These are phyloP conservation scores for Papilio glaucus DNA, from an alignment of 1,140 invertebrate genomes.

Conservation along the genomic window DNA sequence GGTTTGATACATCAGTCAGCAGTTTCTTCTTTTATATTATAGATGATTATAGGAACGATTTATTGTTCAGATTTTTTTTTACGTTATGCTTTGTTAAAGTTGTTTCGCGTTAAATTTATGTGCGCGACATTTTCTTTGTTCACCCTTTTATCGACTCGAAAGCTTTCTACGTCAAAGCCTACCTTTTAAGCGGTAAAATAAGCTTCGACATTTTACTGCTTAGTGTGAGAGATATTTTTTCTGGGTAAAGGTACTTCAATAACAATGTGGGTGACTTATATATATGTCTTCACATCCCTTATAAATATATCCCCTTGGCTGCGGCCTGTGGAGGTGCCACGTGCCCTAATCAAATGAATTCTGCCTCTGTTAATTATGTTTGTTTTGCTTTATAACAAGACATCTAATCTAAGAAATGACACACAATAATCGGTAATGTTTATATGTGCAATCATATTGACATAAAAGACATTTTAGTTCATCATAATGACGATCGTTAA, in stretches of 20 bases:
- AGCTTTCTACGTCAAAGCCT: constrained; percentile 19
- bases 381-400: too few species aligned
- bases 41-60: background rate
- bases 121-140: constrained; percentile 23
- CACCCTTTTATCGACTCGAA: constrained; percentile 16
- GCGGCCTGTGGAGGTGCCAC: too few species aligned
- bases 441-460: background rate
- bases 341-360: too few species aligned
- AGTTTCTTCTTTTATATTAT: background rate
- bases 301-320: too few species aligned
- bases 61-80: background rate
- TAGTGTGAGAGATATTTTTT: constrained; percentile 5
- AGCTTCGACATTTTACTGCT: constrained; percentile 16
- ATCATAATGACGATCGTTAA: constrained; percentile 17
- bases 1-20: background rate
- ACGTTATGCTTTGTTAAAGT: constrained; percentile 17
- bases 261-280: background rate
- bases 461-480: constrained; percentile 11
- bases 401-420: background rate
- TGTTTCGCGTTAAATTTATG: constrained; percentile 4
- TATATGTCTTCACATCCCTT: too few species aligned
- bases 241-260: background rate
- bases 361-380: too few species aligned
- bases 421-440: background rate
- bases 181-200: constrained; percentile 17